These are phyloP conservation scores for Cladorhizidae sp. DNA, from an alignment of 37 sponge, comb jelly and placozoan species.

Conservation along the genomic window DNA sequence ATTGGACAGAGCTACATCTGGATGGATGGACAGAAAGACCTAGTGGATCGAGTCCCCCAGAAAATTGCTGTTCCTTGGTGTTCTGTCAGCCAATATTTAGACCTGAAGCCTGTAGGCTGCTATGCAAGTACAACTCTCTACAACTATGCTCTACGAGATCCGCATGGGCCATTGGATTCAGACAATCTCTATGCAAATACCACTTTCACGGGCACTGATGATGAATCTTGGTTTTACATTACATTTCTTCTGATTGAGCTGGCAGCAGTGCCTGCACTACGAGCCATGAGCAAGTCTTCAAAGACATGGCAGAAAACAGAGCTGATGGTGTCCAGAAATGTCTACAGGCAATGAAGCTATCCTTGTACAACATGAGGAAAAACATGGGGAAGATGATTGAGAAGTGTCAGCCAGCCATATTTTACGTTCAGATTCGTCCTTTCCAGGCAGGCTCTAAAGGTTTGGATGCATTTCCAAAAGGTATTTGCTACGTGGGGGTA, in stretches of 20 bases:
- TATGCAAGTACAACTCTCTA: slow-evolving; percentile 44
- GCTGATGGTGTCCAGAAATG: slow-evolving; percentile 17
- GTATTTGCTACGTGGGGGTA: slow-evolving; percentile 80
- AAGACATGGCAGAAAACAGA: slow-evolving; percentile 14
- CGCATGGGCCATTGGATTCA: slow-evolving; percentile 9
- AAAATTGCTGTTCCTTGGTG: slow-evolving; percentile 66
- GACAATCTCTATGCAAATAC: slow-evolving; percentile 28
- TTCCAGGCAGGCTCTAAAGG: slow-evolving; percentile 72
- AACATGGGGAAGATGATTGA: slow-evolving; percentile 61
- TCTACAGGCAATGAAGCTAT: slow-evolving; percentile 6
- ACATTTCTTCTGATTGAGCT: slow-evolving; percentile 42
- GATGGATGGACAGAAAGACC: slow-evolving; percentile 59
- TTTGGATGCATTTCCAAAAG: slow-evolving; percentile 60
- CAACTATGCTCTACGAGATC: slow-evolving; percentile 56
- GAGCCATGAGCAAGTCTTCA: slow-evolving; percentile 14
- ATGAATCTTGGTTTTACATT: slow-evolving; percentile 76
- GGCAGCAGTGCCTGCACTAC: slow-evolving; percentile 45
- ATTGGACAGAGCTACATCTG: slow-evolving; percentile 65
- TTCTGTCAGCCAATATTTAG: slow-evolving; percentile 21
- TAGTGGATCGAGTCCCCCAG: slow-evolving; percentile 22
- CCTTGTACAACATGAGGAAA: slow-evolving; percentile 32
- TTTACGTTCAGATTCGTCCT: slow-evolving; percentile 66
- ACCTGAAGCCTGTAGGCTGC: slow-evolving; percentile 55
- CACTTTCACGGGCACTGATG: slow-evolving; percentile 57
- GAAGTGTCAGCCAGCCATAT: slow-evolving; percentile 51